Percentiles rank a stretch among this genome's conserved stretches.
These are phyloP conservation scores for Valencia hispanica DNA, from an alignment of 2,797 vertebrate species.

Conservation along the genomic window DNA sequence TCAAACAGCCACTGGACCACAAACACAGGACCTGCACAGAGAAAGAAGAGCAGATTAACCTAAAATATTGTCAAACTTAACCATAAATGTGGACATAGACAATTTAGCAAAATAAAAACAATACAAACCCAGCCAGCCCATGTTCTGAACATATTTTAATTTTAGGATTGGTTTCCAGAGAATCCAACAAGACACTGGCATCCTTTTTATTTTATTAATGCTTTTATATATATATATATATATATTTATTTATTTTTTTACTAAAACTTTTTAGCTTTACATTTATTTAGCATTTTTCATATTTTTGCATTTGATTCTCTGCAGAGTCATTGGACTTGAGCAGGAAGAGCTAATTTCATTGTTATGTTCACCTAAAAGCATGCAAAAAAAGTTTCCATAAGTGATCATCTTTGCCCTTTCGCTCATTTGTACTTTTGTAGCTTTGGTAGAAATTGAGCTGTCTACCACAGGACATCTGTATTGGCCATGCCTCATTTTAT, in stretches of 20 bases:
- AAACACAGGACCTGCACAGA: slow-evolving; percentile 89
- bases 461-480: background rate
- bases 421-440: background rate
- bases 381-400: background rate
- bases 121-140: background rate
- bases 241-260: no score
- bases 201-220: background rate
- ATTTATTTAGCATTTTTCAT: background rate
- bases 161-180: background rate
- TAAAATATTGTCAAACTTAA: background rate
- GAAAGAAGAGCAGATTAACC: background rate
- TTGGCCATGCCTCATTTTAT: background rate
- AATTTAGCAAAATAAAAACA: slow-evolving; percentile 8
- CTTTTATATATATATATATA: no score
- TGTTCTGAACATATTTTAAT: background rate
- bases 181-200: background rate
- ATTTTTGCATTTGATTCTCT: background rate
- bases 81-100: background rate
- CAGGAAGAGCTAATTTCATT: background rate
- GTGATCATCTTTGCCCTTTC: background rate
- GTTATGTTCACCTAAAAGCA: background rate
- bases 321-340: background rate
- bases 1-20: slow-evolving; percentile 99
- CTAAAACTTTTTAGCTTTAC: background rate
- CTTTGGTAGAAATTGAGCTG: background rate